Evolutionary conservation across 2,113 vertebrate species (phyloP).

Genomic region (Cariama cristata): DNA sequence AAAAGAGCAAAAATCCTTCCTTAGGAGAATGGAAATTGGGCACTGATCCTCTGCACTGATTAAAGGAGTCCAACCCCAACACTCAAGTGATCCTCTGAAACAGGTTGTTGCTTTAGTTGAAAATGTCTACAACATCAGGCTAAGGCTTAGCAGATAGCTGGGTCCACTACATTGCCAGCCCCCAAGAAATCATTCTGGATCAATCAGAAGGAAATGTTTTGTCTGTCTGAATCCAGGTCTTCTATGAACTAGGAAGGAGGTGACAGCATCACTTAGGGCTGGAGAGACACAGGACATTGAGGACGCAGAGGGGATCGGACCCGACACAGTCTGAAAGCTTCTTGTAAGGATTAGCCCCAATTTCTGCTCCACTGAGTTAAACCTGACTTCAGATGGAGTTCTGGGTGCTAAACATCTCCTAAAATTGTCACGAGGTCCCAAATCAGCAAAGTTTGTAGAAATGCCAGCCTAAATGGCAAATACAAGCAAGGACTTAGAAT

Average conservation of each 20-base stretch:
- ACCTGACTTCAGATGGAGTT: neutral
- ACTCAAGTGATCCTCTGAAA: neutral
- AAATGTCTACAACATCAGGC: neutral
- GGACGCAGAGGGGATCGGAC: accelerated
- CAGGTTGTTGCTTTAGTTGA: neutral
- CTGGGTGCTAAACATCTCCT: neutral
- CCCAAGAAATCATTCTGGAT: neutral
- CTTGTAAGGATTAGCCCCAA: neutral
- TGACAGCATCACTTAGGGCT: neutral
- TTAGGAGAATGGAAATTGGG: neutral
- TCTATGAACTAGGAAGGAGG: neutral
- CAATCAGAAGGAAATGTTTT: neutral
- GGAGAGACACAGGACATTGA: neutral
- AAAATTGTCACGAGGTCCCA: neutral
- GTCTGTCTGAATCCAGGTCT: neutral
- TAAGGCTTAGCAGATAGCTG: neutral
- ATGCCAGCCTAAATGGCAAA: neutral
- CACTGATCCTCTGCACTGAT: neutral
- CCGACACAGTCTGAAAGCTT: neutral
- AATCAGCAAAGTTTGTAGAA: neutral
- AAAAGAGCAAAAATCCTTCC: neutral
- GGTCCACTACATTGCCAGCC: neutral
- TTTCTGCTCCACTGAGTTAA: neutral
- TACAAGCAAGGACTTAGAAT: neutral
- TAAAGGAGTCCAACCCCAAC: neutral